Conservation (phyloP, 2,888 invertebrate genomes). For the Drosophila falleni region DNA sequence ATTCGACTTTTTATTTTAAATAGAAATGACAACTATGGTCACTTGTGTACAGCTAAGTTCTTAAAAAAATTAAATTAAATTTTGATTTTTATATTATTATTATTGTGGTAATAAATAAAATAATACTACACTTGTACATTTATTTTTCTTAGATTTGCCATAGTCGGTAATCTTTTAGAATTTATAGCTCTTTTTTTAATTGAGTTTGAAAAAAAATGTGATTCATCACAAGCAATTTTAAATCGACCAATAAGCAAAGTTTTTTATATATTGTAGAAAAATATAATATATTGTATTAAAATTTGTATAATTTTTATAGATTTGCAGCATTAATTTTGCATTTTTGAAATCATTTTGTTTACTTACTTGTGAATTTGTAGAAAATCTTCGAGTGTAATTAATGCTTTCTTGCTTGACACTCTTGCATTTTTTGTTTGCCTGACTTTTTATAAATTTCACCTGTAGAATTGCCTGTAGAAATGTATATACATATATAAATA, state of each 20-base stretch:
- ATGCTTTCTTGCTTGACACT: background rate
- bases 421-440: conserved; percentile 7
- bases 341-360: background rate
- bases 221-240: background rate
- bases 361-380: background rate
- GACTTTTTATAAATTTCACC: conserved; percentile 17
- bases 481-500: conserved; percentile 5
- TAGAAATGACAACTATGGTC: background rate
- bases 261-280: background rate
- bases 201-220: too few species aligned
- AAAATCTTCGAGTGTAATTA: background rate
- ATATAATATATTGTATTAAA: background rate
- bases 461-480: conserved; percentile 2
- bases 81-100: background rate
- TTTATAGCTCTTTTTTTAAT: background rate
- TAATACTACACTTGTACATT: background rate
- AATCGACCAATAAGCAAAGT: background rate
- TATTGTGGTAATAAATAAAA: background rate
- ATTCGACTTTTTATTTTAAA: background rate
- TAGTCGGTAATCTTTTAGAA: background rate
- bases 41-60: background rate
- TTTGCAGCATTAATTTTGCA: background rate
- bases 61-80: background rate
- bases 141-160: background rate
- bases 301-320: background rate